phyloP scores from a whole-genome alignment of 92 coral and sea anemone genomes.

The Chrysogorgia sp. region DNA sequence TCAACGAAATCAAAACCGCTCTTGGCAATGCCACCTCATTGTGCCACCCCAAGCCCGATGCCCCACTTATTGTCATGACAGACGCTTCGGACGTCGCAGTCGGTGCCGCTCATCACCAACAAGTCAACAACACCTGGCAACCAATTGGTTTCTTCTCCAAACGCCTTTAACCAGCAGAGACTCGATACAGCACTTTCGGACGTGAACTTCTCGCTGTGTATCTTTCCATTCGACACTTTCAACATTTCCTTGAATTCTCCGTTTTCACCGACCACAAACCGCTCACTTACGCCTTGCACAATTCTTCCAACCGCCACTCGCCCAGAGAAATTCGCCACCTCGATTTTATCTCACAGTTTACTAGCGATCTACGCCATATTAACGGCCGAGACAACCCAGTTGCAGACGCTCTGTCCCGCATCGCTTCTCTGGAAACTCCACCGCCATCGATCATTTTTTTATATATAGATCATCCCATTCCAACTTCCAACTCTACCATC shows the following conservation, averaged over 20 bases:
- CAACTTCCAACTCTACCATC: neutral
- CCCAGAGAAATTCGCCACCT: no score
- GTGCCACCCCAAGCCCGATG: slow-evolving; percentile 1
- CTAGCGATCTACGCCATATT: slow-evolving; percentile 34
- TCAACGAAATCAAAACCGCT: no score
- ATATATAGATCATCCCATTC: neutral
- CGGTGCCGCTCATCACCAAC: slow-evolving; percentile 12
- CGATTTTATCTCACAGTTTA: no score
- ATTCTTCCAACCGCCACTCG: slow-evolving; percentile 42
- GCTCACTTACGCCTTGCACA: slow-evolving; percentile 50
- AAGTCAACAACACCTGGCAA: no score
- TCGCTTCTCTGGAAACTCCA: neutral
- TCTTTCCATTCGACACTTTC: neutral
- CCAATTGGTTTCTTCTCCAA: no score
- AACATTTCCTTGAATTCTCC: neutral
- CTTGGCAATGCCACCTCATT: neutral
- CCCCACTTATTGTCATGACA: slow-evolving; percentile 1
- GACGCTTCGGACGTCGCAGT: no score
- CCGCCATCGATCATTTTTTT: neutral
- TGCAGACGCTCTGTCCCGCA: slow-evolving; percentile 44
- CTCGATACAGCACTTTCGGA: neutral
- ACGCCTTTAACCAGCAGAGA: neutral
- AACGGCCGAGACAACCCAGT: slow-evolving; percentile 20
- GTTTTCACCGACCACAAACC: no score
- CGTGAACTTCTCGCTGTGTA: no score